A percentile compares a stretch with the other conserved stretches of the same genome.
phyloP scores from a whole-genome alignment of 2,797 vertebrate species.

The Anguilla pacifica region DNA sequence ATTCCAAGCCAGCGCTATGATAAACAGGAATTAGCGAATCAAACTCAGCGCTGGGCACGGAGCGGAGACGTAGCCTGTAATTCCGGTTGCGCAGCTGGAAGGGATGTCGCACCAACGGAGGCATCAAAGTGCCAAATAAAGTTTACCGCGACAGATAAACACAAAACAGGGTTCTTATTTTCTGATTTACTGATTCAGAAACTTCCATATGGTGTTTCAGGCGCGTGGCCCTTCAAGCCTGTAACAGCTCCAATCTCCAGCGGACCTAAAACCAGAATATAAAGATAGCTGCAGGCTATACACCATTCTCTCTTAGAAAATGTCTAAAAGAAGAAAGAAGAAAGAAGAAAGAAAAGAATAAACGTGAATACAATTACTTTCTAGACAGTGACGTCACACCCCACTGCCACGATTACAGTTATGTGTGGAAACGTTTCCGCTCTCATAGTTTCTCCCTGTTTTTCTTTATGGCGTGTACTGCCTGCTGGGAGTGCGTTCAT shows the following conservation, averaged over 20 bases:
- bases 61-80: constrained; percentile 9
- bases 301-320: neutral
- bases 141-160: constrained; percentile 5
- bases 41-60: constrained; percentile 12
- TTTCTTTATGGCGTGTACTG: neutral
- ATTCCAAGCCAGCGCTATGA: constrained; percentile 39
- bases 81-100: neutral
- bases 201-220: neutral
- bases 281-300: neutral
- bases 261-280: neutral
- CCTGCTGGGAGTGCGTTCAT: too few relatives aligned
- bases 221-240: neutral
- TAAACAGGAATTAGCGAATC: constrained; percentile 40
- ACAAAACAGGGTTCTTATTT: neutral
- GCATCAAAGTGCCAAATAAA: neutral
- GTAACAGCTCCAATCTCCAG: neutral
- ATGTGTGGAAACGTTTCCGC: neutral
- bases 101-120: neutral
- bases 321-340: neutral
- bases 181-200: constrained; percentile 14
- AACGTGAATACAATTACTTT: neutral
- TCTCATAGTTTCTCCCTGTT: neutral
- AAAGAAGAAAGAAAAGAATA: neutral
- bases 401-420: neutral
- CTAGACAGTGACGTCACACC: neutral